Percentiles rank a stretch among this genome's conserved stretches.
These are phyloP conservation scores for Sinella curviseta DNA, from an alignment of 1,140 invertebrate species.

Conservation along the genomic window DNA sequence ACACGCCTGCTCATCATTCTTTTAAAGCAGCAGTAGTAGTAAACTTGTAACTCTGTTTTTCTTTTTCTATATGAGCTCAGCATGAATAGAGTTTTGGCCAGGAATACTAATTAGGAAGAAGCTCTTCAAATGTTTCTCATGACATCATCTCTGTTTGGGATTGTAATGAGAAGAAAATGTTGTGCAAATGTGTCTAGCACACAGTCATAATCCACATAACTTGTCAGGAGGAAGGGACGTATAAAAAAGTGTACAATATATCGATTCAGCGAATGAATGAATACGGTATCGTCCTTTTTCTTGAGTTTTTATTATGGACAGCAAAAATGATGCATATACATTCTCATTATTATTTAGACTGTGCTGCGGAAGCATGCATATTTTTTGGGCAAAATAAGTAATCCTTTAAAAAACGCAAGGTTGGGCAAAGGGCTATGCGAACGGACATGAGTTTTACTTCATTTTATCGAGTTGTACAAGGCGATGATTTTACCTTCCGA, in stretches of 20 bases:
- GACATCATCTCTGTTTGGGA: constrained; percentile 11
- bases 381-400: no score
- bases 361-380: no score
- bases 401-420: no score
- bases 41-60: not conserved
- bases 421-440: no score
- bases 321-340: no score
- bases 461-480: not conserved
- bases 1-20: not conserved
- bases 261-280: no score
- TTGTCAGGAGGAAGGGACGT: not conserved
- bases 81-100: constrained; percentile 21
- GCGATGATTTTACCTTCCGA: not conserved
- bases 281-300: no score
- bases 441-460: no score
- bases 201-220: not conserved
- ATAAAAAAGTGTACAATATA: no score
- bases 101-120: constrained; percentile 25
- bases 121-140: constrained; percentile 16
- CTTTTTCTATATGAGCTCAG: constrained; percentile 6
- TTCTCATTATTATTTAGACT: no score
- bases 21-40: not conserved
- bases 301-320: no score
- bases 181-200: not conserved
- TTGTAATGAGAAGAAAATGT: not conserved